phyloP scores from a whole-genome alignment of 2,797 vertebrate genomes.

The Gorsachius magnificus region DNA sequence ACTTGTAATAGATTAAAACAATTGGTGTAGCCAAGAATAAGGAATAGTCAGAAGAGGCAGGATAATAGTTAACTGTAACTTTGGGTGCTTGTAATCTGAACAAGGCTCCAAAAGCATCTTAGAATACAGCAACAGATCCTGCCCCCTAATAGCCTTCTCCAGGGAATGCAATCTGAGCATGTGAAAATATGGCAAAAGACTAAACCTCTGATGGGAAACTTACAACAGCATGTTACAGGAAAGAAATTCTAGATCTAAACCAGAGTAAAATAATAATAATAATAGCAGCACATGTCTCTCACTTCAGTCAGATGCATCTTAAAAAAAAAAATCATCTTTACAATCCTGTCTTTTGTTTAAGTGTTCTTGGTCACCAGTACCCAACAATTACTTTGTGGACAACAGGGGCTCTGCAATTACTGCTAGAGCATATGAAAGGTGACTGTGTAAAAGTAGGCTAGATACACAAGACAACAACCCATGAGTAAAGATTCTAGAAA shows the following conservation, averaged over 20 bases:
- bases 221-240: background rate
- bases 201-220: background rate
- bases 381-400: background rate
- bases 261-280: background rate
- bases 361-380: background rate
- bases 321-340: background rate
- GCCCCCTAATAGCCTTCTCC: background rate
- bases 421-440: background rate
- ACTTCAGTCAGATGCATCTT: background rate
- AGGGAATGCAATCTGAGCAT: background rate
- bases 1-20: background rate
- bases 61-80: background rate
- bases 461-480: background rate
- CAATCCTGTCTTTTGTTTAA: background rate
- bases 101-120: background rate
- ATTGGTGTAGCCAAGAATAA: background rate
- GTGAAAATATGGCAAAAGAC: background rate
- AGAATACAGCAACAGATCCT: background rate
- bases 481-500: background rate
- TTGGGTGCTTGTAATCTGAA: background rate
- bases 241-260: background rate
- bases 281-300: background rate
- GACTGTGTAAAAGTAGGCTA: background rate
- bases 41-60: background rate
- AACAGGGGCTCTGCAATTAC: background rate